Base-by-base conservation (phyloP, 2,888 invertebrate species). In the Meiosimyza platycephala region DNA sequence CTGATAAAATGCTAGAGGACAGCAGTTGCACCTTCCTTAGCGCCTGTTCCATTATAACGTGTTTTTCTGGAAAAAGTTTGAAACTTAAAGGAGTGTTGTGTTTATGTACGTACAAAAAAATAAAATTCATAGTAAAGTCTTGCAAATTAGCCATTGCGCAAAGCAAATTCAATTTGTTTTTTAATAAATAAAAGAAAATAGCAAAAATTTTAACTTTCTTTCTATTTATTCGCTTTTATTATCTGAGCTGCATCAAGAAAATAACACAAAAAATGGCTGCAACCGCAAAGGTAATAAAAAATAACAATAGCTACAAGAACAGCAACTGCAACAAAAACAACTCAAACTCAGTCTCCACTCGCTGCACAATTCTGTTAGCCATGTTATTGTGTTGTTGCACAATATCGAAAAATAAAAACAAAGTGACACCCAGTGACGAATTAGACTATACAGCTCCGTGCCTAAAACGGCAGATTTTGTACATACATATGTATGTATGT, bases 21-120 rank as follows among this genome's bases (percentile, higher is more conserved):
- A 33, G n/a, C n/a, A 72, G 62, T 74, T 76, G 22, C 57, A 22
- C 64, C 72, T 67, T 76, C 65, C 80, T 83, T 74, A 66, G 71
- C 78, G 78, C 83, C 82, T 80, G 78, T 77, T 80, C 79, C 62
- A 51, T 71, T 74, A 74, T 78, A 79, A 77, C 77, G 79, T 78
- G 78, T 78, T 81, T 82, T 82, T 81, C 79, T 81, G 80, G 80
- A 81, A 83, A 83, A 81, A 79, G 78, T 78, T 74, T 68, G 54
- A 63, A 63, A 68, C n/a, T 65, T 59, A 60, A 54, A 67, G 73
- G 28, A 28, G 28, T 28, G 28, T 28, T 74, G 62, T 67, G 33
- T 7, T n/a, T 47, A 65, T 50, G 28, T 28, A 28, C 59, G 55
- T 18, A 51, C 28, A n/a, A 47, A 40, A 13, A 33, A 74, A 22